Conservation (phyloP, 2,888 invertebrate genomes). For the Galeopsomyia nigrocyanea region DNA sequence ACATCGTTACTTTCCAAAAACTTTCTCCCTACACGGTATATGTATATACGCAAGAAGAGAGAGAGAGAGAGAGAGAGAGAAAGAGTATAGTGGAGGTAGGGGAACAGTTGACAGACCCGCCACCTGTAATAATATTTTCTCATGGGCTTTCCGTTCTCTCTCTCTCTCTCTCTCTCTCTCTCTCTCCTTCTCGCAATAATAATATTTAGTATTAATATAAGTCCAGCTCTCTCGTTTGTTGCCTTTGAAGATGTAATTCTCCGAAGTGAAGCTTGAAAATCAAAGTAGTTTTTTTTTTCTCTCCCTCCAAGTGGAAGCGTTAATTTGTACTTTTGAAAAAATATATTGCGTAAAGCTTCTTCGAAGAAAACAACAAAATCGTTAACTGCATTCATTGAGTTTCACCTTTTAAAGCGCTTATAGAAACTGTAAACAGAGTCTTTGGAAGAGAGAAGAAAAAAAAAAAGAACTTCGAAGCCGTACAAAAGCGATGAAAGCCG, state of each 20-base stretch:
- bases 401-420: constrained; percentile 34
- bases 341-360: constrained; percentile 3
- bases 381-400: constrained; percentile 31
- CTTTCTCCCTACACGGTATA: background rate
- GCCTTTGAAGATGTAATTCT: constrained; percentile 15
- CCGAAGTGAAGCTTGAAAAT: background rate
- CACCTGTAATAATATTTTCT: constrained; percentile 44
- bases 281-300: too few species aligned
- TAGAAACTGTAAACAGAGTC: constrained; percentile 27
- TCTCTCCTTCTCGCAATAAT: background rate
- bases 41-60: too few species aligned
- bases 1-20: constrained; percentile 27
- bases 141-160: background rate
- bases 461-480: constrained; percentile 26
- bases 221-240: constrained; percentile 5
- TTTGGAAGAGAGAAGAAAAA: background rate
- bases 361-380: background rate
- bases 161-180: background rate
- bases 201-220: constrained; percentile 37
- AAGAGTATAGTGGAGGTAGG: too few species aligned
- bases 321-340: too few species aligned
- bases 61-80: too few species aligned
- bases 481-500: constrained; percentile 10
- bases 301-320: too few species aligned
- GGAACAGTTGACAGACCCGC: background rate